A percentile compares a stretch with the other conserved stretches of the same genome.
phyloP scores from a whole-genome alignment of 2,797 vertebrate species.

The Pelobates cultripes region DNA sequence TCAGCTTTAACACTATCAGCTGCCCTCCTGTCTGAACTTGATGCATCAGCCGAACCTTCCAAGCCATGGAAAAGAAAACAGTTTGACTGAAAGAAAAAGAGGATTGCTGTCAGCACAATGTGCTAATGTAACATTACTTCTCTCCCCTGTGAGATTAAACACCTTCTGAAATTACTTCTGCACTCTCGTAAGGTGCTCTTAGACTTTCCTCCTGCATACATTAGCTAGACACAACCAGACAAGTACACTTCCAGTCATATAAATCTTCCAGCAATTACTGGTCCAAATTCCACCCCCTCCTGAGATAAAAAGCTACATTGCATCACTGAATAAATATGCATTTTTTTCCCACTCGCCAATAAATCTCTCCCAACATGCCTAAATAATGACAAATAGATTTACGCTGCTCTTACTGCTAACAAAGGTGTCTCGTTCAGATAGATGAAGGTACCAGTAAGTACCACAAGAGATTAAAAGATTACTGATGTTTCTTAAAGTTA shows the following conservation, averaged over 20 bases:
- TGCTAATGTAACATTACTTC: slow-evolving; percentile 15
- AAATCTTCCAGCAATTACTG: slow-evolving; percentile 50
- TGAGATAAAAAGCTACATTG: slow-evolving; percentile 55
- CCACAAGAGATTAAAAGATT: slow-evolving; percentile 46
- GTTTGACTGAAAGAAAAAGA: slow-evolving; percentile 29
- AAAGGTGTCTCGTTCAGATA: neutral
- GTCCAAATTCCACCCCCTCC: neutral
- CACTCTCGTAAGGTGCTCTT: slow-evolving; percentile 53
- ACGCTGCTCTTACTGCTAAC: slow-evolving; percentile 2
- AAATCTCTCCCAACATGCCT: slow-evolving; percentile 40
- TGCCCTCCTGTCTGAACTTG: slow-evolving; percentile 24
- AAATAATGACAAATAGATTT: slow-evolving; percentile 9
- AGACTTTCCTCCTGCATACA: slow-evolving; percentile 24
- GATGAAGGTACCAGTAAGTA: slow-evolving; percentile 34
- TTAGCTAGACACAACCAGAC: slow-evolving; percentile 46
- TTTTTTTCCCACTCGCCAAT: slow-evolving; percentile 9
- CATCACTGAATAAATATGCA: neutral
- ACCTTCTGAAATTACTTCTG: slow-evolving; percentile 53
- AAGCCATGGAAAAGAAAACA: slow-evolving; percentile 46
- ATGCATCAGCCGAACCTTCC: slow-evolving; percentile 40
- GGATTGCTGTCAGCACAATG: slow-evolving; percentile 25
- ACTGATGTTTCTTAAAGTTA: slow-evolving; percentile 29
- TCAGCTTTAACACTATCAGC: neutral
- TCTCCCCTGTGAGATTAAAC: slow-evolving; percentile 41
- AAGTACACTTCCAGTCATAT: slow-evolving; percentile 40